A percentile compares a stretch with the other conserved stretches of the same genome.
Evolutionary conservation across 1,140 invertebrate genomes (phyloP).

Genomic region (Lepidurus couesii): DNA sequence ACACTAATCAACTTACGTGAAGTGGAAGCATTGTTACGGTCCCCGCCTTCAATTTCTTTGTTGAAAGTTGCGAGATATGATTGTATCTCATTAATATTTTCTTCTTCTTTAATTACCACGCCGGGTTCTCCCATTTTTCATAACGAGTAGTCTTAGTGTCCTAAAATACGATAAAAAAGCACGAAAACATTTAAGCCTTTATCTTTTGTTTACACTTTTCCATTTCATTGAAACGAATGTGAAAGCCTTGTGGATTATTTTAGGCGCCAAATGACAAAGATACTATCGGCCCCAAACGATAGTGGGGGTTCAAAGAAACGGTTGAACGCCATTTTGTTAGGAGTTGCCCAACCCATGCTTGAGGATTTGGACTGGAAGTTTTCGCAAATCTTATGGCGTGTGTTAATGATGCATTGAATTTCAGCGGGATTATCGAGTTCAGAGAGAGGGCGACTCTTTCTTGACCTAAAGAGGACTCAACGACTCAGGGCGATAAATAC

Average conservation of each 20-base stretch:
- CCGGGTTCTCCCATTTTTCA: background rate
- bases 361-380: background rate
- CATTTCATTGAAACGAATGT: no score
- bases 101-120: constrained; percentile 37
- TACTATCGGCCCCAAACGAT: background rate
- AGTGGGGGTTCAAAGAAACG: background rate
- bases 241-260: background rate
- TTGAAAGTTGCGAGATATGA: constrained; percentile 78
- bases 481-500: constrained; percentile 18
- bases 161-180: no score
- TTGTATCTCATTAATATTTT: constrained; percentile 67
- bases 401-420: constrained; percentile 12
- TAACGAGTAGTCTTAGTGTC: background rate
- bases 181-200: no score
- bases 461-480: background rate
- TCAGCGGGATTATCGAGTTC: constrained; percentile 13
- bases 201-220: no score
- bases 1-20: constrained; percentile 38
- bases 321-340: background rate
- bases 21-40: constrained; percentile 44
- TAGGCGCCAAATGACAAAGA: background rate
- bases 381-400: background rate
- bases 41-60: constrained; percentile 67
- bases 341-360: background rate
- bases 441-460: background rate